Percentiles rank a stretch among this genome's conserved stretches.
Conservation (phyloP, 2,888 invertebrate species). For the Plagodis dolabraria region DNA sequence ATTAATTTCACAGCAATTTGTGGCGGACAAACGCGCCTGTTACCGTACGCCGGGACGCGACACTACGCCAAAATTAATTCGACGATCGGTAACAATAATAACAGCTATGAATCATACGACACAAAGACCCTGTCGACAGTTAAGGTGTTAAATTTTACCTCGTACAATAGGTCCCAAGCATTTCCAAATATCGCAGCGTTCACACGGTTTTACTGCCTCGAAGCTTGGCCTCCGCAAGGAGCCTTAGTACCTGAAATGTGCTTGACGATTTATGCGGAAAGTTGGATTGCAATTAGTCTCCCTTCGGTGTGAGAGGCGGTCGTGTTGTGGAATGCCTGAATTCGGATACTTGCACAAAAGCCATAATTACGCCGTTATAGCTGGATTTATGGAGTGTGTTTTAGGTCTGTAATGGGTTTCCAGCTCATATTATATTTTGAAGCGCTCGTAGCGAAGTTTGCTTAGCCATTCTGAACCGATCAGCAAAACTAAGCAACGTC, state of each 20-base stretch:
- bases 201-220: constrained; percentile 41
- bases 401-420: constrained; percentile 27
- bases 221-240: constrained; percentile 29
- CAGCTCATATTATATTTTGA: constrained; percentile 10
- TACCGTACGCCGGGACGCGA: constrained; percentile 54
- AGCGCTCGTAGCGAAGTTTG: no score
- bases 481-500: no score
- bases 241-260: constrained; percentile 45
- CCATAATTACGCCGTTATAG: constrained; percentile 36
- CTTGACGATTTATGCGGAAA: constrained; percentile 70
- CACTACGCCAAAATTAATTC: constrained; percentile 74
- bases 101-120: constrained; percentile 72
- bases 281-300: constrained; percentile 76
- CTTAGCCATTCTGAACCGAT: no score
- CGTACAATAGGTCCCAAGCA: constrained; percentile 56
- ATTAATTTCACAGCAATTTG: constrained; percentile 65
- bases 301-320: constrained; percentile 47
- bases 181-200: constrained; percentile 57
- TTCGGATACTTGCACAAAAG: constrained; percentile 36
- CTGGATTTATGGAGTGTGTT: constrained; percentile 37
- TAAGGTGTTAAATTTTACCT: constrained; percentile 74
- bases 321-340: constrained; percentile 35
- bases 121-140: constrained; percentile 65
- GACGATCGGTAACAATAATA: constrained; percentile 75
- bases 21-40: constrained; percentile 57